Evolutionary conservation across 2,888 invertebrate species (phyloP).

Genomic region (Tetragnatha montana): DNA sequence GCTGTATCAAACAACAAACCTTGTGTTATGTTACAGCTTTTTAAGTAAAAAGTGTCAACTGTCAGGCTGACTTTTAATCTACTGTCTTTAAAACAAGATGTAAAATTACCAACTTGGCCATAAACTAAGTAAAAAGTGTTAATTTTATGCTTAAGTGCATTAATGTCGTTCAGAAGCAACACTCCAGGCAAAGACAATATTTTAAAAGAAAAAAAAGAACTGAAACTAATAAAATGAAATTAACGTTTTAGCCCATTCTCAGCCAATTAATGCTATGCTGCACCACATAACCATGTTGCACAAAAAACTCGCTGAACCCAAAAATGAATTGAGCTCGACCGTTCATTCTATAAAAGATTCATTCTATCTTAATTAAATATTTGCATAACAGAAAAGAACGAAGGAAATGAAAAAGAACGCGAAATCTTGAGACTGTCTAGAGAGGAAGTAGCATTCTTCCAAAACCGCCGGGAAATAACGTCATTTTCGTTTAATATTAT

Average conservation of each 20-base stretch:
- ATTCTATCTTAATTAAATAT: conserved; percentile 37
- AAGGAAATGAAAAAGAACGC: background rate
- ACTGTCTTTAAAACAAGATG: background rate
- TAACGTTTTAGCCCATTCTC: background rate
- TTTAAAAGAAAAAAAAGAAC: conserved; percentile 9
- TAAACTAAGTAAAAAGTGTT: background rate
- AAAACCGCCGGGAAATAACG: background rate
- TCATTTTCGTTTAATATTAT: conserved; percentile 17
- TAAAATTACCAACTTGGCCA: background rate
- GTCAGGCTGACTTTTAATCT: background rate
- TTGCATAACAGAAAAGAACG: conserved; percentile 21
- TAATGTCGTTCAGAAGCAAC: background rate
- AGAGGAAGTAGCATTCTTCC: background rate
- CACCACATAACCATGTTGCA: background rate
- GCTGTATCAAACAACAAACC: no score
- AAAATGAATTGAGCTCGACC: conserved; percentile 10
- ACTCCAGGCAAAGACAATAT: conserved; percentile 6
- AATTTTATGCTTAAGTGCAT: background rate
- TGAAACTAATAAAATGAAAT: background rate
- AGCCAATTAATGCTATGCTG: conserved; percentile 24
- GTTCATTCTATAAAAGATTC: background rate
- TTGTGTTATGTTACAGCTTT: background rate
- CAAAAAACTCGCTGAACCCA: conserved; percentile 14
- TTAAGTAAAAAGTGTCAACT: background rate
- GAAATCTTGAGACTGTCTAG: background rate